Evolutionary conservation across 2,888 invertebrate species (phyloP).

Genomic region (Drosophila gaucha): DNA sequence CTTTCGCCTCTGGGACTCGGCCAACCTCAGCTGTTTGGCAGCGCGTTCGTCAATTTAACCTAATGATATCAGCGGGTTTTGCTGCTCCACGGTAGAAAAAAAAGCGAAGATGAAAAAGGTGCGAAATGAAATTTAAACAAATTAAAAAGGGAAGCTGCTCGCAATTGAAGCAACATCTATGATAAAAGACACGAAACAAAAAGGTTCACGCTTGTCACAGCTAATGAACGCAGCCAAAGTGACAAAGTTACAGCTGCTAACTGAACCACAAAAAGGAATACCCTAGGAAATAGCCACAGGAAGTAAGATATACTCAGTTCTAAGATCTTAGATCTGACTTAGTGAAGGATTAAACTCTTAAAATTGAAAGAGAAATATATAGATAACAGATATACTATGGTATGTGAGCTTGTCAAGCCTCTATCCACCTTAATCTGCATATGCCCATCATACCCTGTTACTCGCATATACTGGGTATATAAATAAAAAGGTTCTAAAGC

Average conservation of each 20-base stretch:
- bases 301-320: background rate
- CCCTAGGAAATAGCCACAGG: background rate
- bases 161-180: conserved; percentile 39
- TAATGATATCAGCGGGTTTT: conserved; percentile 67
- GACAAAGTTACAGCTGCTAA: conserved; percentile 57
- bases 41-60: conserved; percentile 73
- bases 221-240: conserved; percentile 70
- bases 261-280: conserved; percentile 22
- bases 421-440: no score
- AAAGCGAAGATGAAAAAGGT: conserved; percentile 53
- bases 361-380: background rate
- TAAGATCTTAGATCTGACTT: background rate
- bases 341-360: no score
- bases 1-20: conserved; percentile 34
- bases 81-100: background rate
- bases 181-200: conserved; percentile 35
- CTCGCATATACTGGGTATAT: background rate
- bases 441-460: background rate
- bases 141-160: conserved; percentile 68
- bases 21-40: conserved; percentile 73
- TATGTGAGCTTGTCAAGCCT: background rate
- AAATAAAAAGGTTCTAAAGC: conserved; percentile 40
- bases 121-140: conserved; percentile 79
- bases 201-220: conserved; percentile 57
- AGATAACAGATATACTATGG: no score